These are phyloP conservation scores for Brachyptera risi DNA, from an alignment of 2,888 invertebrate species.

Conservation along the genomic window DNA sequence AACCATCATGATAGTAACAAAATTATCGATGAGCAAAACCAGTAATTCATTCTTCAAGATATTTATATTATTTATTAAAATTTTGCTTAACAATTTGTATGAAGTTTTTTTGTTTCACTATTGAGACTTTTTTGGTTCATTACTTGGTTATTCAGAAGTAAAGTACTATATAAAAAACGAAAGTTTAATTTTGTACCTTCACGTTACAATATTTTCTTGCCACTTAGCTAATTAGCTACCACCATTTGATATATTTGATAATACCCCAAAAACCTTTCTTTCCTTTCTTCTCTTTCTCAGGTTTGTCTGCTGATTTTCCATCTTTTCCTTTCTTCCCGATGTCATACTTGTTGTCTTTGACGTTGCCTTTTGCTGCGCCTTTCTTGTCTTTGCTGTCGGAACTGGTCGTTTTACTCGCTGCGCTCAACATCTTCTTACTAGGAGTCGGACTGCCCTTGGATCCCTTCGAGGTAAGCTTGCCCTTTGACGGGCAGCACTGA, in stretches of 20 bases:
- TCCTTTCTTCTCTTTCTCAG: slow-evolving; percentile 57
- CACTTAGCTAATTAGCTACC: slow-evolving; percentile 49
- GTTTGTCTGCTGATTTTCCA: slow-evolving; percentile 39
- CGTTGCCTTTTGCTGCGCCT: slow-evolving; percentile 5
- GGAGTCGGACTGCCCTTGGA: slow-evolving; percentile 58
- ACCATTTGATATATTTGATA: slow-evolving; percentile 81
- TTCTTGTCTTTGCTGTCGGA: slow-evolving; percentile 26
- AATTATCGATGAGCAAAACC: too few relatives aligned
- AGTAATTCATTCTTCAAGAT: too few relatives aligned
- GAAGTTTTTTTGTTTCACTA: too few relatives aligned
- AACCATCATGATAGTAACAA: too few relatives aligned
- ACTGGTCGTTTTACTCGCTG: slow-evolving; percentile 43
- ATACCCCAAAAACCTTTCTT: slow-evolving; percentile 82
- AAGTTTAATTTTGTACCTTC: background rate
- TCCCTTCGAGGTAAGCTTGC: slow-evolving; percentile 72
- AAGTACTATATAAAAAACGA: too few relatives aligned
- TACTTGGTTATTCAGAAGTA: too few relatives aligned
- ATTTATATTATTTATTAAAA: too few relatives aligned
- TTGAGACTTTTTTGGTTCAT: too few relatives aligned
- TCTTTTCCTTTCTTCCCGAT: slow-evolving; percentile 2
- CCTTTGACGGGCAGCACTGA: slow-evolving; percentile 88
- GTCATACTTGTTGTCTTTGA: background rate
- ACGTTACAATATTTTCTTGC: background rate
- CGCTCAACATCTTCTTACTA: slow-evolving; percentile 27
- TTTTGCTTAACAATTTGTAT: too few relatives aligned